Evolutionary conservation across 2,113 vertebrate genomes (phyloP), one percentile per base, ranked within the genome.

Genomic region (Scomber scombrus): DNA sequence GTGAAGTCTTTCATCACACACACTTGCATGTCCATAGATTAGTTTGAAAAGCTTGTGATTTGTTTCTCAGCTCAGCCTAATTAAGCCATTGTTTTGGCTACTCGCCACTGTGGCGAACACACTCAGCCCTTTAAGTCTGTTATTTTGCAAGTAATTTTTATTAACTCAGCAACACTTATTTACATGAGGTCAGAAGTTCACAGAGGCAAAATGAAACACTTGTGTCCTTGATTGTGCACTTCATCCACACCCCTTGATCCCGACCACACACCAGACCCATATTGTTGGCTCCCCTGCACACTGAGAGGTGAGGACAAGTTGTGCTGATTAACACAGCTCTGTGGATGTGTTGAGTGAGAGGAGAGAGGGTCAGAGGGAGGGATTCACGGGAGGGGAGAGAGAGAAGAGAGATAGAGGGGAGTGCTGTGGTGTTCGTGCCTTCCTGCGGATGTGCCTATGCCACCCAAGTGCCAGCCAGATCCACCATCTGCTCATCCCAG

Each of bases 401-500:
- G 50, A 46, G 64, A 26, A 51, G 54, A 58, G 70, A 51, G 66
- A 64, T 26, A 5, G 67, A 73, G 7, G 43, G 50, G 74, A 49
- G 81, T 11, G 69, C 75, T 69, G 65, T 85, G 84, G 86, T 69
- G 78, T 73, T 89, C n/a, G 21, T 86, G 88, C 82, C 91, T 89
- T 94, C 93, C 91, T 90, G 90, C 87, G 89, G 93, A 91, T 91
- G 91, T 86, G 83, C 75, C 84, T 46, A 10, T 88, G 87, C 91
- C 89, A 86, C 85, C 80, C 82, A 49, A 87, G 84, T 72, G 80
- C 78, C 78, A 84, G 86, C 93, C 93, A 95, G 90, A 88, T 87
- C 75, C 71, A 85, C 94, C 94, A 95, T 95, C 94, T 95, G 94
- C 90, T 94, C 87, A 70, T 90, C 75, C 86, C 61, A 83, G 82